Evolutionary conservation across 2,888 invertebrate species (phyloP), one percentile per base, ranked within the genome.

Genomic region (Leistus spinibarbis): DNA sequence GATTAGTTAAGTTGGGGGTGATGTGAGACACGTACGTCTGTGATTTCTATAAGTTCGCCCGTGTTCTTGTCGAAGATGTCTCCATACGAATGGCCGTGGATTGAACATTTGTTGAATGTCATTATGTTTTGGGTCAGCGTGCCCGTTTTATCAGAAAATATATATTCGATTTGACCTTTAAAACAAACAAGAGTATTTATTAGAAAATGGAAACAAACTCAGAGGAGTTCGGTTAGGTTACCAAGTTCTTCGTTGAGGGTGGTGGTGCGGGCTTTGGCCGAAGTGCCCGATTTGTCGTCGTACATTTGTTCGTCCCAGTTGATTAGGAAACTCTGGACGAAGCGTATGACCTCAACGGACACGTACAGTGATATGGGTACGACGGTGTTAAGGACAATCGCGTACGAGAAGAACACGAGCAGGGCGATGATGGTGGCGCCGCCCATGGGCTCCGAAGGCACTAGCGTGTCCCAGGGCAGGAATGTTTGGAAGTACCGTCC

Each of bases 231-330:
- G n/a, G n/a, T n/a, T n/a, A n/a, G n/a, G 84, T 80, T 79, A 89
- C 90, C 98, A 79, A 99, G 90, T 88, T 99, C 99, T 87, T 99
- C 99, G 86, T 99, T 99, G 75, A 99, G 90, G 27, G 99, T 99
- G 24, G 99, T 99, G 67, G 99, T 99, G 80, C 99, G 90, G 75
- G 98, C 97, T 87, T 95, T 96, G 78, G 98, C 98, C 80, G 95
- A 92, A 56, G 96, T 96, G 81, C 95, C 93, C 80, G 92, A 93
- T 85, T 93, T 93, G 80, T 93, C 94, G 85, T 97, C 93, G 87
- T 94, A 97, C 99, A 99, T 99, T 87, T 98, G 93, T 83, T 95
- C 93, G 87, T 99, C 99, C 97, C 98, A 99, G 88, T 99, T 99
- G 83, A 99, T 99, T 84, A 97, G 93, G 87, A 98, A 95, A 87